These are phyloP conservation scores for Campoplex capitator DNA, from an alignment of 2,888 invertebrate species.

Conservation along the genomic window DNA sequence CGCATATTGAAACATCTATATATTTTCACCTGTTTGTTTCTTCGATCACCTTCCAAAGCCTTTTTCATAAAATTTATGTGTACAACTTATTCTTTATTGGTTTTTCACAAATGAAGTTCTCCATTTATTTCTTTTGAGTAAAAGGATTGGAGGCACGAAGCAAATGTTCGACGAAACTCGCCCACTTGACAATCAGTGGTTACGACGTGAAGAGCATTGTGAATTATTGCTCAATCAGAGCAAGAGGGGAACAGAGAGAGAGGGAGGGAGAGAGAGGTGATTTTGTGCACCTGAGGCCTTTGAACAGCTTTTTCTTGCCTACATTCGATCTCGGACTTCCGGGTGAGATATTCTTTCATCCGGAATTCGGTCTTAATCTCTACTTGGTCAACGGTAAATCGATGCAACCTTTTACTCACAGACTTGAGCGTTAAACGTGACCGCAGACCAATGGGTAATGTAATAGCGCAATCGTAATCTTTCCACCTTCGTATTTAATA, in stretches of 20 bases:
- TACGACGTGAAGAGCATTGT: constrained; percentile 49
- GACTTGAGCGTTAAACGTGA: constrained; percentile 21
- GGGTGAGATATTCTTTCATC: constrained; percentile 39
- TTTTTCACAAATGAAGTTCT: constrained; percentile 30
- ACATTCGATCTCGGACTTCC: constrained; percentile 49
- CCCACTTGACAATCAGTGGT: constrained; percentile 35
- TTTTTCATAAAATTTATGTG: constrained; percentile 35
- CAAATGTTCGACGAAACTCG: constrained; percentile 22
- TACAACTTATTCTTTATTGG: constrained; percentile 22
- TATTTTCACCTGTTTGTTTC: constrained; percentile 13
- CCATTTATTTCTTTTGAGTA: constrained; percentile 22
- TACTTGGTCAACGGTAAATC: constrained; percentile 6
- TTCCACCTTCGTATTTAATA: constrained; percentile 24
- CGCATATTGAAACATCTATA: not conserved
- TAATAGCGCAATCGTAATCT: constrained; percentile 28
- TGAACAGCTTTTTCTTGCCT: constrained; percentile 23
- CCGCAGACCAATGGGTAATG: constrained; percentile 2
- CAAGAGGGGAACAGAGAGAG: constrained; percentile 19
- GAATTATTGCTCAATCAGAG: constrained; percentile 34
- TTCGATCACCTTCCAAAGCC: constrained; percentile 11
- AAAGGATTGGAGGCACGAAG: constrained; percentile 38
- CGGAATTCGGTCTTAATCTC: constrained; percentile 7
- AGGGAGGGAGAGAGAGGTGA: constrained; percentile 22
- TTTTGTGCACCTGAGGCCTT: constrained; percentile 25
- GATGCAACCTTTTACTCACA: constrained; percentile 9